Base-by-base conservation (phyloP, 2,113 vertebrate species). In the Brevimyrus niger region DNA sequence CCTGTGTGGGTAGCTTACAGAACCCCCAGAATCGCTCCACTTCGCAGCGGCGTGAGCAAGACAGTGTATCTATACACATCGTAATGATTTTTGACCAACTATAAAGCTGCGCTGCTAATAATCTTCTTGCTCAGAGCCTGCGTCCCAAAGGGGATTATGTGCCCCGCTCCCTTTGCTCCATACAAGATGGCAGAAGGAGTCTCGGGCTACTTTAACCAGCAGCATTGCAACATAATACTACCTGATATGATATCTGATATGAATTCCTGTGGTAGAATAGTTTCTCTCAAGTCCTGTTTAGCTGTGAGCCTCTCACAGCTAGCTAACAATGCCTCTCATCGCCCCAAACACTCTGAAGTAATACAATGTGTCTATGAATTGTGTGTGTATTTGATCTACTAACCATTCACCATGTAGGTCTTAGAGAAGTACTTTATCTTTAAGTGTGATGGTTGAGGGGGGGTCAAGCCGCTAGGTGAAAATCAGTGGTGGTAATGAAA, bases 261-360 rank as follows among this genome's bases (percentile, higher is more conserved):
- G 13, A 7, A 84, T 89, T 89, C 42, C 88, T 89, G 23, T 85
- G 51, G 51, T 80, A 84, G 50, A 61, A 61, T 89, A 80, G 17
- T 44, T 89, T 89, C 53, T 23, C 48, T 23, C 80, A 84, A 89
- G 42, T 80, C 17, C 21, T 89, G 48, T 85, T 65, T 46, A 27
- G 88, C 38, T 7, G 50, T 58, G 31, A 83, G 23, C n/a, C 6
- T 61, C 38, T 51, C 35, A 48, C 4, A 23, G 31, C 38, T 31
- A n/a, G 31, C 27, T 55, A 55, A 55, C 53, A 55, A 55, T 55
- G 19, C 53, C 19, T 21, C 53, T 55, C 51, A 76, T 44, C 7
- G 3, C 9, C 31, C 51, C 50, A 47, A 50, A 8, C 80, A 47
- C 4, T 35, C 17, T 83, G 80, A 46, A 44, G 19, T 61, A 80